phyloP scores from a whole-genome alignment of 1,140 invertebrate species.

The Nasonia vitripennis region DNA sequence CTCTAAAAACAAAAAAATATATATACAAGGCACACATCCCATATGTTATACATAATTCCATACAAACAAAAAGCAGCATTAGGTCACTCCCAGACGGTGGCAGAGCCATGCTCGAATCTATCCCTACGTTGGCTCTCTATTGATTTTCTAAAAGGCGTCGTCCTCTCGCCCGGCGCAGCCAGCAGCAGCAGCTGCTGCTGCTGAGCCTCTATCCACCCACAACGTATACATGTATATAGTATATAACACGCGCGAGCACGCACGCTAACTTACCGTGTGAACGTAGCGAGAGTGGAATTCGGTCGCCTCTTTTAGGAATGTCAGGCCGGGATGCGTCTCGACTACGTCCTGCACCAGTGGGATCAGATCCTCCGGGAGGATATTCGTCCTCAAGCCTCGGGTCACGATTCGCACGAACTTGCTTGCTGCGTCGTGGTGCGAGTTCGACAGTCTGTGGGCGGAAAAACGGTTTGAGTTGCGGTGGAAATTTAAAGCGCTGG shows the following conservation, averaged over 20 bases:
- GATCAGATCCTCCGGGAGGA: slow-evolving; percentile 92
- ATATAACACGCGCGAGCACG: not conserved
- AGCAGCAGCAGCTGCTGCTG: not conserved
- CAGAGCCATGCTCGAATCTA: not conserved
- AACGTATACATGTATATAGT: not conserved
- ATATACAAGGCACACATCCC: too few relatives aligned
- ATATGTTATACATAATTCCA: not conserved
- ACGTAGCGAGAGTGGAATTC: slow-evolving; percentile 99
- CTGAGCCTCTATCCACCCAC: not conserved
- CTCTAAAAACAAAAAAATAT: not conserved
- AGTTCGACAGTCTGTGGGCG: slow-evolving; percentile 80
- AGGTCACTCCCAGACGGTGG: not conserved
- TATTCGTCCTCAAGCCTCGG: slow-evolving; percentile 78
- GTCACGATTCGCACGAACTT: slow-evolving; percentile 92
- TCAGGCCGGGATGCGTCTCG: slow-evolving; percentile 98
- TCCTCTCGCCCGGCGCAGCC: slow-evolving; percentile 6
- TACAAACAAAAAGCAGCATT: not conserved
- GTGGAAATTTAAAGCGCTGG: not conserved
- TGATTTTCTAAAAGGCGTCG: slow-evolving; percentile 39
- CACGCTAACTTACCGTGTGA: slow-evolving; percentile 85
- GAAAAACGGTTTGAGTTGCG: slow-evolving; percentile 9
- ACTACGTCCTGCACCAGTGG: slow-evolving; percentile 97
- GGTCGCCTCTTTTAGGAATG: slow-evolving; percentile 96
- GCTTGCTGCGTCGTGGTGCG: slow-evolving; percentile 91
- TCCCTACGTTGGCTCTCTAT: slow-evolving; percentile 28